Conservation (phyloP, 1,140 invertebrate species). For the Hermatobates lingyangjiaoensis region DNA sequence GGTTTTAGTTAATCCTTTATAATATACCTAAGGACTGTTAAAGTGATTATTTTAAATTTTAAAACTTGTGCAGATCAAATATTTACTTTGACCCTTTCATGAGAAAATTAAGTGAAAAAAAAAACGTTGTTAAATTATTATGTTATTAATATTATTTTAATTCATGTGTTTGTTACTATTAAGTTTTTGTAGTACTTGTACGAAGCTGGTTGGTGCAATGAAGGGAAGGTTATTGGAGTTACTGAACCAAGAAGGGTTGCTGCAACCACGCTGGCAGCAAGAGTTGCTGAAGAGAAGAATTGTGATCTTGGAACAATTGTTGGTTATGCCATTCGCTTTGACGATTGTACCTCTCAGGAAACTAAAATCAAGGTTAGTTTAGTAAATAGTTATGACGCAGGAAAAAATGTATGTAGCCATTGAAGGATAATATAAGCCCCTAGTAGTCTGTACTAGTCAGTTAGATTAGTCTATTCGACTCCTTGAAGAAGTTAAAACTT, state of each 20-base stretch:
- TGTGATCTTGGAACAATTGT: constrained; percentile 60
- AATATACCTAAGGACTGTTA: too few relatives aligned
- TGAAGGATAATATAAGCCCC: too few relatives aligned
- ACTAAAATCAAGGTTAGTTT: constrained; percentile 63
- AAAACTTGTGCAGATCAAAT: neutral
- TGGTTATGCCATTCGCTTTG: constrained; percentile 86
- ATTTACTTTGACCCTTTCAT: neutral
- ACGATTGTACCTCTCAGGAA: constrained; percentile 43
- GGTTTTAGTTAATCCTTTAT: too few relatives aligned
- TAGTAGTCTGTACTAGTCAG: too few relatives aligned
- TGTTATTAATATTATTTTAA: neutral
- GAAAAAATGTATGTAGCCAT: too few relatives aligned
- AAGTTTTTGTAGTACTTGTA: constrained; percentile 67
- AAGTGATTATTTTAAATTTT: neutral
- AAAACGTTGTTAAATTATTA: neutral
- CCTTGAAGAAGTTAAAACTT: too few relatives aligned
- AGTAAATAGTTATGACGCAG: too few relatives aligned
- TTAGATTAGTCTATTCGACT: too few relatives aligned
- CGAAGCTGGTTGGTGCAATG: constrained; percentile 70
- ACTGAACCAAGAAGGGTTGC: constrained; percentile 85
- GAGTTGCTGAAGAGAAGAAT: constrained; percentile 80
- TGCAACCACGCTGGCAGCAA: constrained; percentile 66
- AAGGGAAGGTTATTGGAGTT: constrained; percentile 56
- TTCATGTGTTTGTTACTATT: too few relatives aligned
- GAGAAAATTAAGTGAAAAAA: neutral